Percentiles rank a stretch among this genome's conserved stretches.
These are phyloP conservation scores for Mesitornis unicolor DNA, from an alignment of 2,113 vertebrate species.

Conservation along the genomic window DNA sequence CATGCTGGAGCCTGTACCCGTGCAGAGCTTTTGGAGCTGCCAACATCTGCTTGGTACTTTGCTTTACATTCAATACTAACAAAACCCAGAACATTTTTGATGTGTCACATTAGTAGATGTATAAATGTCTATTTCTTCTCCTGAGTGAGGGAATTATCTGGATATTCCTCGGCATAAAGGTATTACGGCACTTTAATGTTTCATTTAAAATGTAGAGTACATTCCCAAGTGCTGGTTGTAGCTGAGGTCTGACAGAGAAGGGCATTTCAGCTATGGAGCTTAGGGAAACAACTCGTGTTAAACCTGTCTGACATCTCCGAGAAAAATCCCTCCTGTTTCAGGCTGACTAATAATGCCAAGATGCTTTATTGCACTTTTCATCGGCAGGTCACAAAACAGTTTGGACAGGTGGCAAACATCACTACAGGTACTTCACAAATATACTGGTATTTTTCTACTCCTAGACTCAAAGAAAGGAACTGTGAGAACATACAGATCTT, in stretches of 20 bases:
- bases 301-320: slow-evolving; percentile 6
- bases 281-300: background rate
- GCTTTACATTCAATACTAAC: background rate
- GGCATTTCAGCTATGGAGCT: background rate
- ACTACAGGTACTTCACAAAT: background rate
- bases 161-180: background rate
- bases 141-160: background rate
- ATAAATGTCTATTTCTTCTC: background rate
- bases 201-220: background rate
- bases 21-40: background rate
- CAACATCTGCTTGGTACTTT: background rate
- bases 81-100: background rate
- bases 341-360: background rate
- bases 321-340: slow-evolving; percentile 5
- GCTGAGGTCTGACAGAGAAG: slow-evolving; percentile 15
- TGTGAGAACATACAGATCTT: background rate
- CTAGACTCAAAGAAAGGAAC: background rate
- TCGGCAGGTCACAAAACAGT: background rate
- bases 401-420: background rate
- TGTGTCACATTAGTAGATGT: background rate
- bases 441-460: background rate
- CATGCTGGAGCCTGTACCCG: background rate
- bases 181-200: background rate
- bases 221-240: background rate
- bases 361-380: slow-evolving; percentile 6